Percentiles rank a stretch among this genome's conserved stretches.
phyloP scores from a whole-genome alignment of 2,797 vertebrate genomes.

The Danio aesculapii region DNA sequence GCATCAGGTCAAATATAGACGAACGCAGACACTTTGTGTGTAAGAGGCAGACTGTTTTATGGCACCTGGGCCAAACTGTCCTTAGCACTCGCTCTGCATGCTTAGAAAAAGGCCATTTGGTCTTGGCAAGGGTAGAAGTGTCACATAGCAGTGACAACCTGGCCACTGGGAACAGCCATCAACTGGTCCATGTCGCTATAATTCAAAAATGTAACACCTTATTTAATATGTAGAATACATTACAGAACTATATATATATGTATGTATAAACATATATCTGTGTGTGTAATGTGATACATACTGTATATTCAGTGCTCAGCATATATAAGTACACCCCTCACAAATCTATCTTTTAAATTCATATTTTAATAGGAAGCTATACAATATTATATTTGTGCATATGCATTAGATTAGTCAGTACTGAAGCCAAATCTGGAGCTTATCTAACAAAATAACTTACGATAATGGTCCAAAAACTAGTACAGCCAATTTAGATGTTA shows the following conservation, averaged over 20 bases:
- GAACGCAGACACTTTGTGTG: constrained; percentile 30
- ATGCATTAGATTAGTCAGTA: no score
- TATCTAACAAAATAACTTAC: no score
- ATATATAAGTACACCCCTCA: no score
- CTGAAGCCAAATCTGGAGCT: no score
- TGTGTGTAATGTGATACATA: no score
- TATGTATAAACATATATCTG: no score
- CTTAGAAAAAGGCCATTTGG: constrained; percentile 49
- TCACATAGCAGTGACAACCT: constrained; percentile 41
- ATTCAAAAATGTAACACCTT: constrained; percentile 25
- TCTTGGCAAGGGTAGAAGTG: constrained; percentile 48
- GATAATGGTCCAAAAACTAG: no score
- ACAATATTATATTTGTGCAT: no score
- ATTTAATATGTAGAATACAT: constrained; percentile 21
- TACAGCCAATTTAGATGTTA: no score
- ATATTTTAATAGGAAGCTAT: no score
- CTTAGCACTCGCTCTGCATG: background rate
- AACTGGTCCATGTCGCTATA: constrained; percentile 15
- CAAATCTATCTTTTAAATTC: no score
- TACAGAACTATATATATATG: background rate
- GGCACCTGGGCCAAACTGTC: background rate
- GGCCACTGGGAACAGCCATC: constrained; percentile 35
- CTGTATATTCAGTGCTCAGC: no score
- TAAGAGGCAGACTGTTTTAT: constrained; percentile 13
- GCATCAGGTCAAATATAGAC: constrained; percentile 41